Evolutionary conservation across 2,797 vertebrate species (phyloP).

Genomic region (Urosaurus nigricauda): DNA sequence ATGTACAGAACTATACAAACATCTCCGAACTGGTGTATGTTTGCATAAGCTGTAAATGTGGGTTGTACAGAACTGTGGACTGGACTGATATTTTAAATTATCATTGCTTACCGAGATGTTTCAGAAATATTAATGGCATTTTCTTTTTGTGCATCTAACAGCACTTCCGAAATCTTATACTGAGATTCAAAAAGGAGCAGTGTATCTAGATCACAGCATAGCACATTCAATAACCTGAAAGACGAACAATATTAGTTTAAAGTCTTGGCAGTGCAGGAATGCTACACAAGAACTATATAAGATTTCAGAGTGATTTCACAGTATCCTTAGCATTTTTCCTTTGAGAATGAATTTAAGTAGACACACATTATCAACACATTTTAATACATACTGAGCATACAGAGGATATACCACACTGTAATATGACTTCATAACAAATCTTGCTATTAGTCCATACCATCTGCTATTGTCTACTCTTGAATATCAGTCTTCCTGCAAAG

Average conservation of each 20-base stretch:
- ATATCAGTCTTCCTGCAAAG: not conserved
- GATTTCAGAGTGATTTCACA: not conserved
- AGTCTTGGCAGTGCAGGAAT: not conserved
- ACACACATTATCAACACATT: not conserved
- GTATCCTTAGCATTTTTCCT: not conserved
- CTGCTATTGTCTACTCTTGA: not conserved
- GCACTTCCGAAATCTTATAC: slow-evolving; percentile 87
- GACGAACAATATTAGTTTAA: slow-evolving; percentile 32
- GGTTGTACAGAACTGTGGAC: not conserved
- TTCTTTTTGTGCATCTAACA: slow-evolving; percentile 89
- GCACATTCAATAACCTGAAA: slow-evolving; percentile 88
- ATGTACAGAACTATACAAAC: not conserved
- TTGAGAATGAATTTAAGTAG: not conserved
- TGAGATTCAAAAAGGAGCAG: slow-evolving; percentile 92
- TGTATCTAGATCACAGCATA: slow-evolving; percentile 92
- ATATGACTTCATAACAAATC: not conserved
- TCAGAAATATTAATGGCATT: slow-evolving; percentile 80
- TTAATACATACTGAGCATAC: not conserved
- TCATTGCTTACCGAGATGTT: slow-evolving; percentile 79
- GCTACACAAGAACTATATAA: not conserved
- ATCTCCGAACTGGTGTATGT: not conserved
- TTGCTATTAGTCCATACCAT: not conserved
- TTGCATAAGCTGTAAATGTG: not conserved
- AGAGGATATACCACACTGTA: not conserved
- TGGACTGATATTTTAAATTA: slow-evolving; percentile 12